Conservation (phyloP, 2,888 invertebrate species). For the Nomada ferruginata region DNA sequence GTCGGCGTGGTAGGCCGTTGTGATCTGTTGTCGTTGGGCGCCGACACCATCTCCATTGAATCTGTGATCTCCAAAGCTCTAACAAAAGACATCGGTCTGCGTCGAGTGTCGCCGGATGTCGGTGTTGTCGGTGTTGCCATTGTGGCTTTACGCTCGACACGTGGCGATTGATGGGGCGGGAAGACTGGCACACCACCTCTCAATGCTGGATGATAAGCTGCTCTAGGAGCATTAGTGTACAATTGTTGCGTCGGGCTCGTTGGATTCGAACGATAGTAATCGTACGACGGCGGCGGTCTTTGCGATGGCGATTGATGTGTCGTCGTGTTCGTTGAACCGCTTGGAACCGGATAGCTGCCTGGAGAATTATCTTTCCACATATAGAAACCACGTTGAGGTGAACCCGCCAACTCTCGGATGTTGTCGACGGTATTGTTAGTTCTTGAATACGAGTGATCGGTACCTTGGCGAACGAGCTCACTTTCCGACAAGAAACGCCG, state of each 20-base stretch:
- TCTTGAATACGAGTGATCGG: conserved; percentile 88
- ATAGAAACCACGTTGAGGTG: conserved; percentile 92
- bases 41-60: conserved; percentile 91
- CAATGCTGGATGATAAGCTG: conserved; percentile 87
- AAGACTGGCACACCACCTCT: conserved; percentile 90
- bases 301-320: conserved; percentile 78
- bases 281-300: conserved; percentile 82
- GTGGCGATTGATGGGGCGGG: conserved; percentile 85
- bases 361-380: conserved; percentile 93
- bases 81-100: conserved; percentile 94
- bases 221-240: conserved; percentile 82
- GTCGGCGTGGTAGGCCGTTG: conserved; percentile 86
- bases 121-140: conserved; percentile 81
- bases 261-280: conserved; percentile 89
- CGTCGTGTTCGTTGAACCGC: conserved; percentile 74
- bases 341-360: conserved; percentile 85
- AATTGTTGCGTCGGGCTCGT: conserved; percentile 89
- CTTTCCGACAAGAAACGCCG: conserved; percentile 91
- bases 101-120: conserved; percentile 83
- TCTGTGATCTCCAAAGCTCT: conserved; percentile 95
- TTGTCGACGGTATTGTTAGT: conserved; percentile 93
- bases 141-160: conserved; percentile 75
- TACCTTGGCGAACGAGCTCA: conserved; percentile 84
- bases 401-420: conserved; percentile 94
- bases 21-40: conserved; percentile 78